Conservation (phyloP, 92 coral and sea anemone genomes). For the Pocillopora grandis region DNA sequence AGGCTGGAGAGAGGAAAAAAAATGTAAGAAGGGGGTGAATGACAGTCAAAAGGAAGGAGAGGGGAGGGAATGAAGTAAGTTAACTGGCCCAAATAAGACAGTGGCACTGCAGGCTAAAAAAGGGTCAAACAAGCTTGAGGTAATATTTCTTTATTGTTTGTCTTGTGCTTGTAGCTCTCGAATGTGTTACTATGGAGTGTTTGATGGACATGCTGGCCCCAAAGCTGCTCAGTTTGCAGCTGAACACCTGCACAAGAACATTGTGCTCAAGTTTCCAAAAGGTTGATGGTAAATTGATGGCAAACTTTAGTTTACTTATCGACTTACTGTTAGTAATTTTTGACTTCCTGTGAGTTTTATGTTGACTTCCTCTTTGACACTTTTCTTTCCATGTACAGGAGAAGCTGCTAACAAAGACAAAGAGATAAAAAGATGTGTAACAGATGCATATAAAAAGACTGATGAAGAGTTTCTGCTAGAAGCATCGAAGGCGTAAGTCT, state of each 20-base stretch:
- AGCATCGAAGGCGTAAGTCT: conserved; percentile 92
- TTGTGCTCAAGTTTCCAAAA: conserved; percentile 93
- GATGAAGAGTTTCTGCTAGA: conserved; percentile 94
- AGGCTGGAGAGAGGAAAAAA: no score
- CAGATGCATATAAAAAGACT: conserved; percentile 90
- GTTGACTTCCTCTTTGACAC: not conserved
- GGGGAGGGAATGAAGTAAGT: no score
- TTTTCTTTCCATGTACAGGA: conserved; percentile 47
- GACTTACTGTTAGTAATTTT: not conserved
- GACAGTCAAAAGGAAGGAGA: no score
- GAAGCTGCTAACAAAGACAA: conserved; percentile 73
- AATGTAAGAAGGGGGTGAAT: no score
- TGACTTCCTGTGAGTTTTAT: not conserved
- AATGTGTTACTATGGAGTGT: conserved; percentile 94
- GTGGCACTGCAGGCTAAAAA: no score
- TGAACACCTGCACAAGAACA: conserved; percentile 82
- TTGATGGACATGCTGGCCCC: conserved; percentile 98
- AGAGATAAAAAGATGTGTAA: conserved; percentile 90
- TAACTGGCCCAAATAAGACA: no score
- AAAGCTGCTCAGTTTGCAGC: conserved; percentile 97
- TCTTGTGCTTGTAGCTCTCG: conserved; percentile 49
- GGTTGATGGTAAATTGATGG: conserved; percentile 86
- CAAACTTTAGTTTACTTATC: not conserved
- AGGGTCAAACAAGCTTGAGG: no score
- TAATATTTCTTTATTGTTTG: not conserved